Conservation (phyloP, 2,888 invertebrate species). For the Pseudanteris insignis region DNA sequence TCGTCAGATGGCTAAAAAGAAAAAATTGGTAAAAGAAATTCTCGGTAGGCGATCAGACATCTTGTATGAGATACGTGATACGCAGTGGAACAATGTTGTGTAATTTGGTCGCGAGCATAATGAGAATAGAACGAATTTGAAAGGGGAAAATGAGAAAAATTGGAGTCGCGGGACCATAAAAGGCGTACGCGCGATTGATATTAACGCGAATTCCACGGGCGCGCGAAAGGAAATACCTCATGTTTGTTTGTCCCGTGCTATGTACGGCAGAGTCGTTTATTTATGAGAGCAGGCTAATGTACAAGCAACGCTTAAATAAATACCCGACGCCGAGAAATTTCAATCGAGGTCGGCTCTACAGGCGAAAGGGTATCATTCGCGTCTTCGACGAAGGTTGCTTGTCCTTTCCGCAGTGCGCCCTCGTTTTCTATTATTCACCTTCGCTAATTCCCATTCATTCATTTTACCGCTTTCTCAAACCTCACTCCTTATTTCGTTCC, state of each 20-base stretch:
- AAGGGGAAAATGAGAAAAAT: constrained; percentile 31
- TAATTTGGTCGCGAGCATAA: constrained; percentile 18
- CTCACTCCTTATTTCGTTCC: too few species aligned
- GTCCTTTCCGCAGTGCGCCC: constrained; percentile 40
- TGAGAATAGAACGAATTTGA: constrained; percentile 15
- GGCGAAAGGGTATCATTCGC: constrained; percentile 42
- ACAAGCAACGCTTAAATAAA: constrained; percentile 37
- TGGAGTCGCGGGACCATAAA: constrained; percentile 27
- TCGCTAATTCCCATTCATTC: constrained; percentile 5
- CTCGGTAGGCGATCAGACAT: constrained; percentile 6
- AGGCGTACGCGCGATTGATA: constrained; percentile 38
- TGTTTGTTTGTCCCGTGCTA: constrained; percentile 42
- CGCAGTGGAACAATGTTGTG: constrained; percentile 24
- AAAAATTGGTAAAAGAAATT: too few species aligned
- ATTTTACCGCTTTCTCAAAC: too few species aligned
- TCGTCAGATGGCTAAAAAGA: too few species aligned
- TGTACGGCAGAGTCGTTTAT: constrained; percentile 41
- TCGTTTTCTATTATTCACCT: constrained; percentile 20
- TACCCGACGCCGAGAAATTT: constrained; percentile 42
- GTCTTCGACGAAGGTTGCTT: constrained; percentile 24
- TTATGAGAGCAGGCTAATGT: constrained; percentile 43
- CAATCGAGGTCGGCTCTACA: constrained; percentile 35
- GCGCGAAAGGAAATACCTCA: constrained; percentile 44
- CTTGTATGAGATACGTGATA: constrained; percentile 7
- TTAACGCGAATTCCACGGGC: constrained; percentile 37